phyloP scores from a whole-genome alignment of 1,140 invertebrate species.

The Drosophila tsacasi region DNA sequence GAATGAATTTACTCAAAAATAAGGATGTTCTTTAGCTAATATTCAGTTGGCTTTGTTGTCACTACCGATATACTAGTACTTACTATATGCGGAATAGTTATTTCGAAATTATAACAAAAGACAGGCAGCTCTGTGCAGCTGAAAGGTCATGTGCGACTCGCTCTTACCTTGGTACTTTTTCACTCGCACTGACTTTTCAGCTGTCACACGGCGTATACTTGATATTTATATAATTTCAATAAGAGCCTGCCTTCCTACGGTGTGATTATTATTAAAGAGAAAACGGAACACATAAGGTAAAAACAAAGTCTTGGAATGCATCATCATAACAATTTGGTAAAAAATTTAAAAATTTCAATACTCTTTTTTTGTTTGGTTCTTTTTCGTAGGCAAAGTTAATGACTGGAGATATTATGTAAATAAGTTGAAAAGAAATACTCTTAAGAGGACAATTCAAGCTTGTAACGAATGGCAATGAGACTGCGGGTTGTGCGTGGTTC shows the following conservation, averaged over 20 bases:
- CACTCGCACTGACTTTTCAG: slow-evolving; percentile 48
- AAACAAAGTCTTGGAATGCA: slow-evolving; percentile 59
- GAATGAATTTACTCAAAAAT: slow-evolving; percentile 71
- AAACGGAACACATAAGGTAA: slow-evolving; percentile 31
- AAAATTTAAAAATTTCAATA: slow-evolving; percentile 59
- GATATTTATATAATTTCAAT: slow-evolving; percentile 20
- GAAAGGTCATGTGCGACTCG: slow-evolving; percentile 39
- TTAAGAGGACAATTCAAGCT: slow-evolving; percentile 62
- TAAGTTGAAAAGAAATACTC: slow-evolving; percentile 67
- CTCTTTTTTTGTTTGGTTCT: slow-evolving; percentile 17
- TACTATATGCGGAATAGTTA: slow-evolving; percentile 44
- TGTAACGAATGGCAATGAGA: slow-evolving; percentile 60
- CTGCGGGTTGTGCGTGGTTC: slow-evolving; percentile 11
- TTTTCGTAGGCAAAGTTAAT: slow-evolving; percentile 81
- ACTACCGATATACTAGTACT: slow-evolving; percentile 50
- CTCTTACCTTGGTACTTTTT: slow-evolving; percentile 46
- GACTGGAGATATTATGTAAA: slow-evolving; percentile 83
- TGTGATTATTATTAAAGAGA: slow-evolving; percentile 47
- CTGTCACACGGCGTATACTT: slow-evolving; percentile 47
- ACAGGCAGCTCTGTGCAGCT: slow-evolving; percentile 31
- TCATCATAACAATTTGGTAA: slow-evolving; percentile 72
- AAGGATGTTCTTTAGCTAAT: slow-evolving; percentile 43
- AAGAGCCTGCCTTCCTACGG: slow-evolving; percentile 43
- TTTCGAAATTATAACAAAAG: slow-evolving; percentile 18
- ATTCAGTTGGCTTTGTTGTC: slow-evolving; percentile 37